Evolutionary conservation across 2,888 invertebrate species (phyloP).

Genomic region (Melangyna quadrimaculata): DNA sequence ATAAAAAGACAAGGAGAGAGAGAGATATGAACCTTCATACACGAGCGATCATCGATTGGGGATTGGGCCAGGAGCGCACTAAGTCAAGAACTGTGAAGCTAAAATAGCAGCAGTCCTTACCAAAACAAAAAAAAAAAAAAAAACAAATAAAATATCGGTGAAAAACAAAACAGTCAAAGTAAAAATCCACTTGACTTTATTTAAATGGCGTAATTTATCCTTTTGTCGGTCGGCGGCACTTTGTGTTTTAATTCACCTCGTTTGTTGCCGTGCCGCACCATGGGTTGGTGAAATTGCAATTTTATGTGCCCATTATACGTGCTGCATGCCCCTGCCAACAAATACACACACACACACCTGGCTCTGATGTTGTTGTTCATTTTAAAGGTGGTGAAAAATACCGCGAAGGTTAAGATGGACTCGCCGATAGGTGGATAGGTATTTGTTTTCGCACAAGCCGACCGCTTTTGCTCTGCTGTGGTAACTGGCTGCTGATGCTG

Average conservation of each 20-base stretch:
- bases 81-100: conserved; percentile 41
- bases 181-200: conserved; percentile 73
- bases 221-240: conserved; percentile 73
- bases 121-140: conserved; percentile 11
- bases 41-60: conserved; percentile 59
- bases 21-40: conserved; percentile 21
- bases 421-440: conserved; percentile 67
- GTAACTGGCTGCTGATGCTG: background rate
- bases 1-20: background rate
- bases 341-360: background rate
- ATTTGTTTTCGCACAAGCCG: conserved; percentile 60
- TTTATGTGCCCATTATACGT: conserved; percentile 70
- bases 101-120: conserved; percentile 49
- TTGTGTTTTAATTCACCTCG: conserved; percentile 68
- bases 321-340: conserved; percentile 25
- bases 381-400: conserved; percentile 67
- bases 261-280: conserved; percentile 57
- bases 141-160: background rate
- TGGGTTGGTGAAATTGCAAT: conserved; percentile 69
- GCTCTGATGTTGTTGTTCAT: background rate
- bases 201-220: conserved; percentile 74
- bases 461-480: conserved; percentile 39
- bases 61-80: conserved; percentile 52
- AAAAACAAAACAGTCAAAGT: conserved; percentile 35
- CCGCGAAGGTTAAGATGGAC: conserved; percentile 66